Evolutionary conservation across 2,888 invertebrate species (phyloP), one percentile per base, ranked within the genome.

Genomic region (Lasioglossum calceatum): DNA sequence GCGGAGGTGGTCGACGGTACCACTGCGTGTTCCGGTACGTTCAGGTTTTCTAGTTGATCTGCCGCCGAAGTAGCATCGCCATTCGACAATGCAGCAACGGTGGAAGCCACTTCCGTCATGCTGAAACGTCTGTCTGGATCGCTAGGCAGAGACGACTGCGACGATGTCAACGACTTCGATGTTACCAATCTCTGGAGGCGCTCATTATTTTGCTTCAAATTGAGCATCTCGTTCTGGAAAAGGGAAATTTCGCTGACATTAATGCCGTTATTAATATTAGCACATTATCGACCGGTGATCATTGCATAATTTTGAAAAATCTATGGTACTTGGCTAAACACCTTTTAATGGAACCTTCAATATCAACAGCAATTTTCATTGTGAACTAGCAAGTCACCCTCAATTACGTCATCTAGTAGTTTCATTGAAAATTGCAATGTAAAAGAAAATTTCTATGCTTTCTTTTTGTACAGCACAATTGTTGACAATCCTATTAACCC

Each of bases 131-230:
- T 93, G 87, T 96, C 96, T 36, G 94, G 94, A 85, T 95, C 95
- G 70, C 94, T 94, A 1, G 94, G 95, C 77, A 96, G 90, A 70
- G 96, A 96, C 83, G 96, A 96, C 87, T 96, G 96, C 2, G 96
- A 96, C 4, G 96, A 96, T n/a, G 96, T 96, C 75, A 96, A 92
- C 2, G 96, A 96, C 90, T 96, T 96, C 67, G 96, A 96, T 0
- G 96, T 96, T 23, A 99, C 98, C 94, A 99, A 96, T 93, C 98
- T 97, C 94, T 99, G 99, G 0, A 99, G 96, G 44, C 99, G 97
- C 95, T 99, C 99, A 95, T 99, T 99, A 95, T 99, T 99, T 93
- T 99, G 98, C 95, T 99, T 99, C 92, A 99, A 96, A 93, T 98
- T 98, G 94, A 98, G 96, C 99, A 99, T 99, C 96, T 99, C 99